Conservation (phyloP, 2,113 vertebrate species). For the Mola mola region DNA sequence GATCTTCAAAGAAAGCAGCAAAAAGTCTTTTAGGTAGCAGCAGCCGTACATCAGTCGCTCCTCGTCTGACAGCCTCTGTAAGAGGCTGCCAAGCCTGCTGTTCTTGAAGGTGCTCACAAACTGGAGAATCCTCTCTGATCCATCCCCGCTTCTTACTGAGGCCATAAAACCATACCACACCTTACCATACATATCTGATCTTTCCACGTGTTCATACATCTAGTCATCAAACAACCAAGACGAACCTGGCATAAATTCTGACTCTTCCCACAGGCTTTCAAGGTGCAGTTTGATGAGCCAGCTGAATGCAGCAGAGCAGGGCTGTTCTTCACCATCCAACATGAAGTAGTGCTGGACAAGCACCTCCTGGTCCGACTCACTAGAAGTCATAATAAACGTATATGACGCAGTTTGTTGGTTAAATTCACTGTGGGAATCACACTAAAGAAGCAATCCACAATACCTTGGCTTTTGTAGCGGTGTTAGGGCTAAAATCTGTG, state of each 20-base stretch:
- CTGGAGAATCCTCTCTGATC: constrained; percentile 61
- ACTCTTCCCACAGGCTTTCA: constrained; percentile 79
- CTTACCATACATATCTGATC: too few species aligned
- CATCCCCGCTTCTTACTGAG: constrained; percentile 56
- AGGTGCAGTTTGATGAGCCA: constrained; percentile 72
- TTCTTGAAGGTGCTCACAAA: constrained; percentile 67
- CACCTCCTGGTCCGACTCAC: constrained; percentile 69
- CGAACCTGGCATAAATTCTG: constrained; percentile 76
- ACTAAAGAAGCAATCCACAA: background rate
- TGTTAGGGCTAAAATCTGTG: constrained; percentile 61
- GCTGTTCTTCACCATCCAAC: constrained; percentile 49
- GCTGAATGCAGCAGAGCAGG: constrained; percentile 76
- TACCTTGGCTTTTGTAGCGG: constrained; percentile 61
- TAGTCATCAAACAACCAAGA: background rate
- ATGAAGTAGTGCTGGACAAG: constrained; percentile 63
- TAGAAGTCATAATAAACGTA: constrained; percentile 23
- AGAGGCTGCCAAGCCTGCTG: constrained; percentile 61
- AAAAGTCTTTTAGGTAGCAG: constrained; percentile 73
- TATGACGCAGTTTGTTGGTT: background rate
- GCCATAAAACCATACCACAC: too few species aligned
- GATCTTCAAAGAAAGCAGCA: constrained; percentile 72
- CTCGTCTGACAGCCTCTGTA: constrained; percentile 58
- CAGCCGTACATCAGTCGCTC: constrained; percentile 46
- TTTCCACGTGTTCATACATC: too few species aligned
- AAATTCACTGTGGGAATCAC: background rate